A percentile compares a stretch with the other conserved stretches of the same genome.
Evolutionary conservation across 2,888 invertebrate genomes (phyloP).

Genomic region (Yponomeuta evonymella): DNA sequence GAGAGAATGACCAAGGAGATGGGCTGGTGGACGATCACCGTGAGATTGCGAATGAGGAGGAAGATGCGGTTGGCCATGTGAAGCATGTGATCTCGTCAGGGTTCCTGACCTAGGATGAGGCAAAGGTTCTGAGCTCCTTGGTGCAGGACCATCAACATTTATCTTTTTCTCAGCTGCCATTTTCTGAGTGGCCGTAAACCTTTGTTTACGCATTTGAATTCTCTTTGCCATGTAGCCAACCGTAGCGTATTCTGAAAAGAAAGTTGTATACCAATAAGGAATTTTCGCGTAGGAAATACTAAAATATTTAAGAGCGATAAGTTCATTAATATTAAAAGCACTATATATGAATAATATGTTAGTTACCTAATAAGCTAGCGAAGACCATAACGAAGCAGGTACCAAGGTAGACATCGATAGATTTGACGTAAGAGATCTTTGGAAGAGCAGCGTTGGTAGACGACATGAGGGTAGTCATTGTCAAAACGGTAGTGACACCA

Average conservation of each 20-base stretch:
- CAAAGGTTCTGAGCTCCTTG: slow-evolving; percentile 18
- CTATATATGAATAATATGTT: not conserved
- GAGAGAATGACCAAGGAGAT: slow-evolving; percentile 43
- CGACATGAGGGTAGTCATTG: slow-evolving; percentile 98
- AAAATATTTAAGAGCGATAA: not conserved
- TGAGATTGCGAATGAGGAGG: slow-evolving; percentile 16
- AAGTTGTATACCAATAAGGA: no score
- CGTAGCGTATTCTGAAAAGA: slow-evolving; percentile 87
- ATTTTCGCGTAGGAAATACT: no score
- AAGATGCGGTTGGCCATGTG: slow-evolving; percentile 28
- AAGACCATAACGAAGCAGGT: slow-evolving; percentile 99
- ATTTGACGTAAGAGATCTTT: slow-evolving; percentile 98
- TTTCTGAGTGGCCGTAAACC: slow-evolving; percentile 87
- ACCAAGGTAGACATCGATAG: slow-evolving; percentile 97
- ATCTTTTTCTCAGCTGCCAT: slow-evolving; percentile 88
- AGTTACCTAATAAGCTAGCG: slow-evolving; percentile 94
- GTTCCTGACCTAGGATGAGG: slow-evolving; percentile 40
- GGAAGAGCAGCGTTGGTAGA: slow-evolving; percentile 97
- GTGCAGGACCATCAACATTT: slow-evolving; percentile 78
- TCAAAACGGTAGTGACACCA: slow-evolving; percentile 96
- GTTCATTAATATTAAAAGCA: not conserved
- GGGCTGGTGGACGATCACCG: slow-evolving; percentile 52
- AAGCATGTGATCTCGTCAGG: slow-evolving; percentile 62
- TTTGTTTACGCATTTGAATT: slow-evolving; percentile 91
- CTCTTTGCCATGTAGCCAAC: slow-evolving; percentile 95